These are phyloP conservation scores for Sweltsa coloradensis DNA, from an alignment of 1,140 invertebrate species.

Conservation along the genomic window DNA sequence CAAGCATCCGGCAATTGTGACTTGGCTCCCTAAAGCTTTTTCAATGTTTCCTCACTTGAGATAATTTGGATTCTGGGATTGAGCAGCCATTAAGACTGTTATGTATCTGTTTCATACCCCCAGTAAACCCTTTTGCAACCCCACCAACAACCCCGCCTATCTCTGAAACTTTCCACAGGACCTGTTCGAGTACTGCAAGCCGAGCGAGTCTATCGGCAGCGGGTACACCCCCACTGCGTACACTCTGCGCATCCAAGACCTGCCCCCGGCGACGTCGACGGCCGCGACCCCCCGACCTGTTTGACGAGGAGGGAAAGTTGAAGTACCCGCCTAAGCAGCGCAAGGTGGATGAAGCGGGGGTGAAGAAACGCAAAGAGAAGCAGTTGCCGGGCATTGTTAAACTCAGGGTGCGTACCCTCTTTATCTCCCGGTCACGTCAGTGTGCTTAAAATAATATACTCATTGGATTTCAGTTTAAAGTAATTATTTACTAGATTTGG, in stretches of 20 bases:
- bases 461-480: too few species aligned
- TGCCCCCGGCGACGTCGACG: conserved; percentile 27
- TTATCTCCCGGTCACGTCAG: too few species aligned
- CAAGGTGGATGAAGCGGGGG: conserved; percentile 18
- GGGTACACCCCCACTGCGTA: conserved; percentile 40
- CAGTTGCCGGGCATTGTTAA: conserved; percentile 11
- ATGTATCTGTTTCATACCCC: too few species aligned
- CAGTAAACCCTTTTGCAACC: too few species aligned
- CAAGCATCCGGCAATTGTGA: neutral
- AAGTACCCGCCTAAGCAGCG: conserved; percentile 31
- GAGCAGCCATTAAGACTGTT: too few species aligned
- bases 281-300: conserved; percentile 20
- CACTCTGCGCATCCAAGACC: conserved; percentile 35
- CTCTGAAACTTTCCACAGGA: conserved; percentile 21
- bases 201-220: conserved; percentile 49
- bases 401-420: neutral
- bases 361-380: conserved; percentile 8
- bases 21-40: too few species aligned
- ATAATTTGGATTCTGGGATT: too few species aligned
- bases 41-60: too few species aligned
- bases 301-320: conserved; percentile 30
- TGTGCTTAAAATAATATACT: too few species aligned
- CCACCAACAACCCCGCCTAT: neutral
- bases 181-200: conserved; percentile 40
- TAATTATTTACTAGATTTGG: too few species aligned